phyloP scores from a whole-genome alignment of 2,797 vertebrate genomes.

The Carcharodon carcharias region DNA sequence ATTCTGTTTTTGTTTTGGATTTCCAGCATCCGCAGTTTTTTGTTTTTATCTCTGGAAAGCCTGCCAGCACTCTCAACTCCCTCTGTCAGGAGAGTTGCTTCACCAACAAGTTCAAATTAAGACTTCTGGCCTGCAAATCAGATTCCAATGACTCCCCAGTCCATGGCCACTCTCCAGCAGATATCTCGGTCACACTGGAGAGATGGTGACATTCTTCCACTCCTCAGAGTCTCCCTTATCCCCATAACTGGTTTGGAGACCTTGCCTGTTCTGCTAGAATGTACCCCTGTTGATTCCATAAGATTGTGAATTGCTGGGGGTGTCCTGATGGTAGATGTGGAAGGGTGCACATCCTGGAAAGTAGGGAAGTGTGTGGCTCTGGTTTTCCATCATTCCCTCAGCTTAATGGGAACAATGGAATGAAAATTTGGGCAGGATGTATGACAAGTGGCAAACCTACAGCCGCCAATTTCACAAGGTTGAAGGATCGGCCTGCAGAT shows the following conservation, averaged over 20 bases:
- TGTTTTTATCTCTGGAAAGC: too few relatives aligned
- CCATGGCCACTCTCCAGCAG: neutral
- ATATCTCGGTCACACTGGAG: neutral
- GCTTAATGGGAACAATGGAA: neutral
- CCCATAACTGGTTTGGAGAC: neutral
- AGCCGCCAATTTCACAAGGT: neutral
- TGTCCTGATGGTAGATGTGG: neutral
- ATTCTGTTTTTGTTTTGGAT: too few relatives aligned
- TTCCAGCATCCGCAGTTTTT: too few relatives aligned
- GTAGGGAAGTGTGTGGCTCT: neutral
- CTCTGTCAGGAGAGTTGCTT: neutral
- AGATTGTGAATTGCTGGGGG: neutral
- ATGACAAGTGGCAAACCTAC: neutral
- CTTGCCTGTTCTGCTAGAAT: neutral
- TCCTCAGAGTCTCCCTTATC: neutral
- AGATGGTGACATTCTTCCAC: neutral
- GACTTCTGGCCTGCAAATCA: neutral
- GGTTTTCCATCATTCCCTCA: neutral
- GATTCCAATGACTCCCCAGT: neutral
- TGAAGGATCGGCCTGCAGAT: neutral
- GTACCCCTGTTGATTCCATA: neutral
- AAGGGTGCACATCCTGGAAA: too few relatives aligned
- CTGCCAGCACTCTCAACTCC: neutral
- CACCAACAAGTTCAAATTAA: neutral
- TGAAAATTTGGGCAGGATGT: neutral